A percentile compares a stretch with the other conserved stretches of the same genome.
phyloP scores from a whole-genome alignment of 2,888 invertebrate genomes.

The Idaea aversata region DNA sequence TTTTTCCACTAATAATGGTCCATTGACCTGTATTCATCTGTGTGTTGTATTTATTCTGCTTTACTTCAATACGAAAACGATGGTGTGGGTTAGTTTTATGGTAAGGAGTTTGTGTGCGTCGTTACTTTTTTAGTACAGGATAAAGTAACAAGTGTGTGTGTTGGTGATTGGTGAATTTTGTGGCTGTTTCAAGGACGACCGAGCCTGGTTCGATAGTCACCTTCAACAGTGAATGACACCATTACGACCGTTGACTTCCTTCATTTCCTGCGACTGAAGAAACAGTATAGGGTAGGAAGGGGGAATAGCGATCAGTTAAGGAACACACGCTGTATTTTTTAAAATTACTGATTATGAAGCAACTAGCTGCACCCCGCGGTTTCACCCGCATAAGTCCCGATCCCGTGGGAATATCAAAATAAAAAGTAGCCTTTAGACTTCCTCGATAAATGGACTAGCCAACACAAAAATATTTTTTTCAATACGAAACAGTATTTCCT shows the following conservation, averaged over 20 bases:
- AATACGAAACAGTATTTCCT: too few species aligned
- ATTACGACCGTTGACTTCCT: slow-evolving; percentile 72
- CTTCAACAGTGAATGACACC: slow-evolving; percentile 73
- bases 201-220: slow-evolving; percentile 74
- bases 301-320: too few species aligned
- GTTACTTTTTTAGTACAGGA: slow-evolving; percentile 43
- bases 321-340: too few species aligned
- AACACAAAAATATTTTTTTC: too few species aligned
- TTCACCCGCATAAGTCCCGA: too few species aligned
- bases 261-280: slow-evolving; percentile 68
- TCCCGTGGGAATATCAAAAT: too few species aligned
- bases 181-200: slow-evolving; percentile 73
- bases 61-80: slow-evolving; percentile 22
- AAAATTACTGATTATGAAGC: too few species aligned
- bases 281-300: slow-evolving; percentile 33
- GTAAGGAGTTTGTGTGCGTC: slow-evolving; percentile 35
- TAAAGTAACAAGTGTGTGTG: slow-evolving; percentile 38
- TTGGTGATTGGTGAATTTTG: slow-evolving; percentile 66
- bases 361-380: too few species aligned
- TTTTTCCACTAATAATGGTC: slow-evolving; percentile 42
- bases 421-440: too few species aligned
- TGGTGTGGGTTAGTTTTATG: slow-evolving; percentile 51
- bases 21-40: slow-evolving; percentile 48
- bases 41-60: slow-evolving; percentile 35
- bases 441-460: too few species aligned